A percentile compares a stretch with the other conserved stretches of the same genome.
Conservation (phyloP, 2,888 invertebrate species). For the Adelognathus sp. region DNA sequence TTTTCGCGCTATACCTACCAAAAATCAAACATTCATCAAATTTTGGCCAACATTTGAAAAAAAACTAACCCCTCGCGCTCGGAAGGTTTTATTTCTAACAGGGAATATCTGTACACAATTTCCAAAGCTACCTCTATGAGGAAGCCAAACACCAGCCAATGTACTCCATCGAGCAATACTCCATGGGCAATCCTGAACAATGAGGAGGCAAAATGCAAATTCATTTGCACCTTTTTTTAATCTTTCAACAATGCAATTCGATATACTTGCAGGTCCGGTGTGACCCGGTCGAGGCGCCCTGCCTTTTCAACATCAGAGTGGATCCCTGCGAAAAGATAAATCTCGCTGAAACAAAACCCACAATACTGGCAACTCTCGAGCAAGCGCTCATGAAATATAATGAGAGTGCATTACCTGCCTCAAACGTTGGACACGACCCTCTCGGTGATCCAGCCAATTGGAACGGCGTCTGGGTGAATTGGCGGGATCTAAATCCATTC, state of each 20-base stretch:
- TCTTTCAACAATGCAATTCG: not conserved
- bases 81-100: too few species aligned
- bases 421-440: conserved; percentile 81
- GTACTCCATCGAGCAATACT: too few species aligned
- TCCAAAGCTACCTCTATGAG: too few species aligned
- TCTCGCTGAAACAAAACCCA: conserved; percentile 79
- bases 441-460: conserved; percentile 82
- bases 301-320: conserved; percentile 78
- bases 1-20: too few species aligned
- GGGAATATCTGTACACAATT: too few species aligned
- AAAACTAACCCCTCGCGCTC: too few species aligned
- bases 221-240: too few species aligned
- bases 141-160: too few species aligned
- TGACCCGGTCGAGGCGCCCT: conserved; percentile 74
- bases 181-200: too few species aligned
- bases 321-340: conserved; percentile 81
- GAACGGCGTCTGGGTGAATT: conserved; percentile 84
- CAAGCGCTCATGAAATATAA: conserved; percentile 79
- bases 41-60: too few species aligned
- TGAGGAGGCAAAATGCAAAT: too few species aligned
- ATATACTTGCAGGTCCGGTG: conserved; percentile 68
- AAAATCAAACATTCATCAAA: too few species aligned
- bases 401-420: conserved; percentile 79
- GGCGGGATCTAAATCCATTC: conserved; percentile 80
- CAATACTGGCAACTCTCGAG: conserved; percentile 80